Base-by-base conservation (phyloP, 1,140 invertebrate genomes). In the Kradibia gibbosae region DNA sequence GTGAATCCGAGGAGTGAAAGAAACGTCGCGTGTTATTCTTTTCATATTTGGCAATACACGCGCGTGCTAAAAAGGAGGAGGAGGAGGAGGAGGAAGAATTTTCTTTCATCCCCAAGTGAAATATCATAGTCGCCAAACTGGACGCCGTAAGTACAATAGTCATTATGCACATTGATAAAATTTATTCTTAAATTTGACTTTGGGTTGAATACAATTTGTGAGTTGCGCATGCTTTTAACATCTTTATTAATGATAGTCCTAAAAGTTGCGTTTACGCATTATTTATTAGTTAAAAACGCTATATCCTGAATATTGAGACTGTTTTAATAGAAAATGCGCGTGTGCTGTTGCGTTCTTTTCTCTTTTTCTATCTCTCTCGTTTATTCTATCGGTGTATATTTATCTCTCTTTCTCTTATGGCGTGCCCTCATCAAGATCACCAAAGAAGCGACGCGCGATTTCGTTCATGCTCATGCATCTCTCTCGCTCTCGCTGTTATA, bases 101-200 rank as follows among this genome's bases (percentile, higher is more conserved):
- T 48, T 36, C 31, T 48, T 36, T 70, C 75, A 78, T 45, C 75
- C 62, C 75, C 28, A 53, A 77, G 75, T 50, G 45, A 17, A 55
- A 74, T 55, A 74, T 11, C 5, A 62, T 57, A 50, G 70, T 71
- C 42, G 80, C 36, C 80, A 81, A 81, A 45, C 80, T 81, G 80
- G 80, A 81, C 80, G 73, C 80, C 80, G 80, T 81, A 81, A 81
- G 80, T 81, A 81, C 57, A 22, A 31, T 48, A 71, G 25, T 28
- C 45, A 1, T 65, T 17, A 36, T n/a, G 20, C 4, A 4, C 22
- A 55, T n/a, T 20, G 25, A n/a, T 25, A 25, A n/a, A n/a, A n/a
- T n/a, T n/a, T n/a, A n/a, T n/a, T n/a, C n/a, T n/a, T n/a, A n/a
- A n/a, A n/a, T n/a, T n/a, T n/a, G n/a, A n/a, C n/a, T n/a, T n/a